Percentiles rank a stretch among this genome's conserved stretches.
These are phyloP conservation scores for Balearica regulorum DNA, from an alignment of 2,797 vertebrate genomes.

Conservation along the genomic window DNA sequence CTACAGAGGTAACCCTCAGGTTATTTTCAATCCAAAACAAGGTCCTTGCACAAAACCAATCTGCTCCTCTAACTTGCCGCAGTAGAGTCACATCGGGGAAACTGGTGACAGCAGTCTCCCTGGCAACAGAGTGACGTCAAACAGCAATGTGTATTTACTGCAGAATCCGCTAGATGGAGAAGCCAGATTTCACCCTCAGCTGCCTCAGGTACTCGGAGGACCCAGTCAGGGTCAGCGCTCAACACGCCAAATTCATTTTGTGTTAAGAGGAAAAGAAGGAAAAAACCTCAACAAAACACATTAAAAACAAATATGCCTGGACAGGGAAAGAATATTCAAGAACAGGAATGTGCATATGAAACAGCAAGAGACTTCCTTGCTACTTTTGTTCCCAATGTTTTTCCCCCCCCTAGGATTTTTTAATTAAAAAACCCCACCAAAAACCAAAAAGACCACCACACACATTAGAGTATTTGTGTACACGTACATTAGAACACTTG, in stretches of 20 bases:
- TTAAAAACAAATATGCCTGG: background rate
- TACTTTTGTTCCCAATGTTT: background rate
- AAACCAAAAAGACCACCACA: background rate
- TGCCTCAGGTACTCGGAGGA: conserved; percentile 56
- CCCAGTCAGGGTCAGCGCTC: conserved; percentile 1
- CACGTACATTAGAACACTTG: background rate
- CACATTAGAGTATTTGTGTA: background rate
- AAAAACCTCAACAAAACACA: background rate
- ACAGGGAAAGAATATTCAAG: background rate
- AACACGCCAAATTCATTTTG: conserved; percentile 55
- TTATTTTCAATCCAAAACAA: conserved; percentile 54
- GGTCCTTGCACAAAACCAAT: conserved; percentile 48
- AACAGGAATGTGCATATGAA: background rate
- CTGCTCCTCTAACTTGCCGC: conserved; percentile 62
- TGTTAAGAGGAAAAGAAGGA: background rate
- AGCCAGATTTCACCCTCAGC: conserved; percentile 50
- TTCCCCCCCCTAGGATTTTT: background rate
- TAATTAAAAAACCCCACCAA: background rate
- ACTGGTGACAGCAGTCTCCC: conserved; percentile 72
- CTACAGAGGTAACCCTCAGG: conserved; percentile 1
- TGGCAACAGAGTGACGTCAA: conserved; percentile 76
- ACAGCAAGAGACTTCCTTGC: background rate
- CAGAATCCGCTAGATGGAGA: conserved; percentile 71
- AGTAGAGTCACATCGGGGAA: conserved; percentile 62
- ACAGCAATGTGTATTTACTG: conserved; percentile 54